Evolutionary conservation across 2,797 vertebrate species (phyloP).

Genomic region (Vespertilio murinus): DNA sequence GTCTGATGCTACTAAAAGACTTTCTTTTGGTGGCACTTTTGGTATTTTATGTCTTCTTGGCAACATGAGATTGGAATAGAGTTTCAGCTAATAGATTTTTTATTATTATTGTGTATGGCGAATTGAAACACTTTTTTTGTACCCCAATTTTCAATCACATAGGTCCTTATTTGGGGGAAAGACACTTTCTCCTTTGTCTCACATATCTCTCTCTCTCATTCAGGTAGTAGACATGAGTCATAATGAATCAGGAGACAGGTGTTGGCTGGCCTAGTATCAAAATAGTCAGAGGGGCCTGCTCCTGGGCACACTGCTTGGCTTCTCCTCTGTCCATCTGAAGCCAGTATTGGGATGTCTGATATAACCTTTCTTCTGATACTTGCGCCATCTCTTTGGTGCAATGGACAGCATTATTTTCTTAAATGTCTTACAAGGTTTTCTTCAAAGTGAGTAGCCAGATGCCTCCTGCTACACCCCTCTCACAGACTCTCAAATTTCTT

Average conservation of each 20-base stretch:
- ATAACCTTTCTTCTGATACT: background rate
- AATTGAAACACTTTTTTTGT: background rate
- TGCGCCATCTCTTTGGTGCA: background rate
- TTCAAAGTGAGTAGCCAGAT: background rate
- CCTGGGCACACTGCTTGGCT: background rate
- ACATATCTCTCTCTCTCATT: background rate
- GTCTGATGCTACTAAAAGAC: background rate
- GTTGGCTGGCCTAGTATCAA: background rate
- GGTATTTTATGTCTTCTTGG: background rate
- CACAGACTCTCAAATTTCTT: background rate
- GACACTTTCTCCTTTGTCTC: background rate
- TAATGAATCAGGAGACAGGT: background rate
- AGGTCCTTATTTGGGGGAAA: background rate
- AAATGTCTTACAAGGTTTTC: background rate
- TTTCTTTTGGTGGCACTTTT: rapidly evolving
- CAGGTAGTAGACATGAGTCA: background rate
- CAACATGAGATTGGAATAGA: rapidly evolving
- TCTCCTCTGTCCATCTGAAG: background rate
- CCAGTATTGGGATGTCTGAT: background rate
- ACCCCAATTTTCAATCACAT: background rate
- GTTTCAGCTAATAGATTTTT: background rate
- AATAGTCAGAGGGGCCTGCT: background rate
- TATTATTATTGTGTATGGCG: background rate
- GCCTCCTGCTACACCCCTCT: background rate
- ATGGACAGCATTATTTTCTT: background rate